Base-by-base conservation (phyloP, 2,888 invertebrate species). In the Cyaniris semiargus region DNA sequence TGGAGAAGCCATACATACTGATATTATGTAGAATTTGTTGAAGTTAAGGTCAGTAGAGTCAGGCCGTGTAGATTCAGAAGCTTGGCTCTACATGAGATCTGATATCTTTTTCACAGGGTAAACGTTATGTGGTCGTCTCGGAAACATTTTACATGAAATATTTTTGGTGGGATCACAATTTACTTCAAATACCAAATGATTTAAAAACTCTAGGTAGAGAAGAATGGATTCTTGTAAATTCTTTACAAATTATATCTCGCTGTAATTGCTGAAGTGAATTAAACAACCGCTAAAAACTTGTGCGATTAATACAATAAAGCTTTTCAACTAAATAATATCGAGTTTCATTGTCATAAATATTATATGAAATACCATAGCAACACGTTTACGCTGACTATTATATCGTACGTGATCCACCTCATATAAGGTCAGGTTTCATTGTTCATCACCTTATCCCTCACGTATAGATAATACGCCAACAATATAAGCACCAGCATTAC, bases 341-440 rank as follows among this genome's bases (percentile, higher is more conserved):
- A 23, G 23, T 60, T 60, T 60, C 60, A 60, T 60, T 23, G 27
- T 66, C 2, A 66, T 66, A 66, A 4, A 66, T 66, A 66, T 60
- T 27, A 13, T 60, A 31, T 7, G 27, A 34, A 74, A 23, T 53
- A 66, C 75, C 77, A 44, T 74, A 66, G 66, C 75, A 75, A 75
- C 71, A 58, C n/a, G 58, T 74, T 48, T 48, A 72, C 53, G 48
- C 53, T 27, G n/a, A 48, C 53, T 27, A 76, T 76, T 27, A 66
- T n/a, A 44, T 23, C 3, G 78, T 78, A 78, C 78, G 78, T 78
- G 78, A 78, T 78, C 38, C 58, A 44, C 58, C 60, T 77, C 74
- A 18, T 74, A 74, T 53, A 27, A 74, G 74, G 74, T 74, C 74
- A 74, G 44, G 74, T 48, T 74, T 74, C 74, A 74, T 53, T 53